Evolutionary conservation across 2,113 vertebrate species (phyloP).

Genomic region (Abramis brama): DNA sequence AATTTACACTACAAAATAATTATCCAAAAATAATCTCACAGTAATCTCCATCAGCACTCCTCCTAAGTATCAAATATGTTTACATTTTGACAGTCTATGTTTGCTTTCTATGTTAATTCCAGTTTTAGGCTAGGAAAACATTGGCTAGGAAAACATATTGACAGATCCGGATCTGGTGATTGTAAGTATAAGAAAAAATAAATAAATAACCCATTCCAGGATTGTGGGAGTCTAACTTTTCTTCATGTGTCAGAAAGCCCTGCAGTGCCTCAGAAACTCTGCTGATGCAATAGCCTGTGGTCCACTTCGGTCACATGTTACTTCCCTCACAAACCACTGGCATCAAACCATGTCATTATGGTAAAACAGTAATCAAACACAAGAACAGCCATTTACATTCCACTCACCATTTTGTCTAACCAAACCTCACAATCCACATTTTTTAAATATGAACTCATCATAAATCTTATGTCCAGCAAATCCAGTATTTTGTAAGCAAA

Average conservation of each 20-base stretch:
- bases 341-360: slow-evolving; percentile 27
- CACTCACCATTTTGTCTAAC: background rate
- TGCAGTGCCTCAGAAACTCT: slow-evolving; percentile 9
- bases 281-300: background rate
- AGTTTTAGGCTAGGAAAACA: background rate
- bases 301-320: background rate
- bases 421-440: background rate
- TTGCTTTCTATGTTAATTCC: background rate
- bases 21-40: too few species aligned
- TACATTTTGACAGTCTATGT: background rate
- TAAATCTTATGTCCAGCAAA: background rate
- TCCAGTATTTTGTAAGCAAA: background rate
- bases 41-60: background rate
- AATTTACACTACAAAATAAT: background rate
- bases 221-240: background rate
- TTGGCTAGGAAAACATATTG: background rate
- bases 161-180: background rate
- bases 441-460: background rate
- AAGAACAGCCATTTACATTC: slow-evolving; percentile 6
- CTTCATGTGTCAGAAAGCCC: background rate
- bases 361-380: background rate
- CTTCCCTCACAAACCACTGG: background rate
- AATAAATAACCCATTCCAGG: too few species aligned
- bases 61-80: background rate
- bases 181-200: background rate